Evolutionary conservation across 2,113 vertebrate genomes (phyloP).

Genomic region (Dromas ardeola): DNA sequence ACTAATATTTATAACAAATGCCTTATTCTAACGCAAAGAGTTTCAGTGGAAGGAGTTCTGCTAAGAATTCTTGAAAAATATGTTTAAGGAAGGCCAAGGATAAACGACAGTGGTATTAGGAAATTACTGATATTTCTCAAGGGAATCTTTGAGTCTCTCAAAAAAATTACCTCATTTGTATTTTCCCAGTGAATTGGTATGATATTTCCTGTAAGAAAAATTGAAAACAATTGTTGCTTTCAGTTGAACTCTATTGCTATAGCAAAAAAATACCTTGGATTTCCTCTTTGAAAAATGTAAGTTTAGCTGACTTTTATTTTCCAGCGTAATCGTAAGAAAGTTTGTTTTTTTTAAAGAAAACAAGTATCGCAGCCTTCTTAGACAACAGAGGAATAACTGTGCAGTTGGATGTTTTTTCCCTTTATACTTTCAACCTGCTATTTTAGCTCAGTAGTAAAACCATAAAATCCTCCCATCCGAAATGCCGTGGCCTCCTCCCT

Average conservation of each 20-base stretch:
- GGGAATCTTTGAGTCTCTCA: constrained; percentile 63
- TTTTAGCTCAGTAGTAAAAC: constrained; percentile 21
- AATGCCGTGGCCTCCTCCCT: neutral
- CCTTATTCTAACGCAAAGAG: constrained; percentile 60
- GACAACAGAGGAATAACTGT: neutral
- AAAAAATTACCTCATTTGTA: constrained; percentile 73
- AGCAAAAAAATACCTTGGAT: neutral
- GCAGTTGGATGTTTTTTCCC: neutral
- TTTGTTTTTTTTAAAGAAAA: neutral
- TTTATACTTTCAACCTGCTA: neutral
- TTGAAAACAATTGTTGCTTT: constrained; percentile 73
- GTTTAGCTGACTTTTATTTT: neutral
- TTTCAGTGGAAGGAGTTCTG: constrained; percentile 51
- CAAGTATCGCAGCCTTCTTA: neutral
- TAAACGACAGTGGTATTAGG: constrained; percentile 67
- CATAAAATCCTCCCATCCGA: neutral
- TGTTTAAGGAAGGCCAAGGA: constrained; percentile 67
- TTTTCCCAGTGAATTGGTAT: constrained; percentile 73
- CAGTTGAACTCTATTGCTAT: constrained; percentile 19
- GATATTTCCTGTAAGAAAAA: constrained; percentile 75
- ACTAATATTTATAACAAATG: constrained; percentile 71
- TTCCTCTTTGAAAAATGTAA: constrained; percentile 51
- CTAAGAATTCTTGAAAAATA: constrained; percentile 67
- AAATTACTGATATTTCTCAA: constrained; percentile 78
- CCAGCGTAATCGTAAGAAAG: neutral